These are phyloP conservation scores for Stichodactyla mertensii DNA, from an alignment of 64 coral and sea anemone genomes.

Conservation along the genomic window DNA sequence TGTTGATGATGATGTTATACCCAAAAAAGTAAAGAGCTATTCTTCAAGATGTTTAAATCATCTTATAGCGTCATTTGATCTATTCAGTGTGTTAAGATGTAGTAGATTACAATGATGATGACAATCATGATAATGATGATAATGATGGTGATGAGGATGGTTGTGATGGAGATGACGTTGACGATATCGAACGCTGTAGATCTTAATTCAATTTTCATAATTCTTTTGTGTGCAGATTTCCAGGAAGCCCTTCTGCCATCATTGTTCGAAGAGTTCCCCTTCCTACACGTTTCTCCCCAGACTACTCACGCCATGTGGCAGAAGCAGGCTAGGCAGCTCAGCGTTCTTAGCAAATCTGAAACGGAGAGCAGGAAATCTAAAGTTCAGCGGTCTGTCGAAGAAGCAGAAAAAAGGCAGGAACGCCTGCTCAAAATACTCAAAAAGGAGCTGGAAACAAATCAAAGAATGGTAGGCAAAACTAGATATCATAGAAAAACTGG, in stretches of 20 bases:
- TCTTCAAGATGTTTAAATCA: no score
- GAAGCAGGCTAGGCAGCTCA: conserved; percentile 80
- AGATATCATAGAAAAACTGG: no score
- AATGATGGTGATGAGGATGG: no score
- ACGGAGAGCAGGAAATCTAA: conserved; percentile 59
- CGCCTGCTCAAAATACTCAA: conserved; percentile 73
- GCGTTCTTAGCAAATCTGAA: conserved; percentile 45
- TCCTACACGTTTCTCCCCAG: conserved; percentile 94
- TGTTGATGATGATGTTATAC: no score
- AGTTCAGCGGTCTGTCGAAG: conserved; percentile 70
- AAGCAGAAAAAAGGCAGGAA: conserved; percentile 83
- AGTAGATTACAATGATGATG: no score
- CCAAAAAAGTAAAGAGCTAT: no score
- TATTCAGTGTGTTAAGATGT: no score
- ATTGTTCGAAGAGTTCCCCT: conserved; percentile 93
- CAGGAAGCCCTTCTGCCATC: conserved; percentile 70
- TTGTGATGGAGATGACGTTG: no score
- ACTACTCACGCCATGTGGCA: conserved; percentile 88
- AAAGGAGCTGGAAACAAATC: conserved; percentile 91
- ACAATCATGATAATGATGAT: no score
- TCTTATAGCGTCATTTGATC: no score
- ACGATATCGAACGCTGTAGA: no score
- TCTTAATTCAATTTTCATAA: no score
- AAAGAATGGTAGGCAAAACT: conserved; percentile 73
- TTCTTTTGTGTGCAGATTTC: conserved; percentile 36